These are phyloP conservation scores for Noctilio leporinus DNA, from an alignment of 2,113 vertebrate genomes.

Conservation along the genomic window DNA sequence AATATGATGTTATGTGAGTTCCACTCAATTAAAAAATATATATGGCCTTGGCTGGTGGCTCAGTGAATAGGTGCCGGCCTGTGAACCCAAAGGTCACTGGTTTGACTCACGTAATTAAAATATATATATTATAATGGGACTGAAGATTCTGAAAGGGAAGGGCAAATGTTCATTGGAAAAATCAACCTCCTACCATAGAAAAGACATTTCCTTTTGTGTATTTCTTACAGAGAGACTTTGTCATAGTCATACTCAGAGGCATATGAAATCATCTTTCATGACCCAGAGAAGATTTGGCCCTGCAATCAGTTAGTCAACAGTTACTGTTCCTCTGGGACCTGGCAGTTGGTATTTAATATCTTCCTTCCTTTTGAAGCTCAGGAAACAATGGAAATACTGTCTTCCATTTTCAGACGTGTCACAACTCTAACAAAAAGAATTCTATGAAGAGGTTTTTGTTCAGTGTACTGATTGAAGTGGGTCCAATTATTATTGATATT, in stretches of 20 bases:
- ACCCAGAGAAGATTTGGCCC: neutral
- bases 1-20: neutral
- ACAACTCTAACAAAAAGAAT: conserved; percentile 1
- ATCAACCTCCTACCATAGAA: neutral
- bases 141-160: neutral
- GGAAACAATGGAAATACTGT: conserved; percentile 59
- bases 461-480: conserved; percentile 38
- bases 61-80: no score
- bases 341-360: conserved; percentile 18
- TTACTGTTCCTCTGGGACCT: neutral
- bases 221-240: neutral
- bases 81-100: no score
- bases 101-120: neutral
- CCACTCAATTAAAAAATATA: neutral
- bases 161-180: neutral
- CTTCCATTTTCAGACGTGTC: conserved; percentile 33
- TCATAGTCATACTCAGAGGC: neutral
- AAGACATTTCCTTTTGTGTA: neutral
- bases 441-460: neutral
- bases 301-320: neutral
- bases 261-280: neutral
- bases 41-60: no score
- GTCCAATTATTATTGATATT: conserved; percentile 37
- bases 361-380: conserved; percentile 43
- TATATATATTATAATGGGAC: neutral